Evolutionary conservation across 2,888 invertebrate genomes (phyloP), one percentile per base, ranked within the genome.

Genomic region (Aelia acuminata): DNA sequence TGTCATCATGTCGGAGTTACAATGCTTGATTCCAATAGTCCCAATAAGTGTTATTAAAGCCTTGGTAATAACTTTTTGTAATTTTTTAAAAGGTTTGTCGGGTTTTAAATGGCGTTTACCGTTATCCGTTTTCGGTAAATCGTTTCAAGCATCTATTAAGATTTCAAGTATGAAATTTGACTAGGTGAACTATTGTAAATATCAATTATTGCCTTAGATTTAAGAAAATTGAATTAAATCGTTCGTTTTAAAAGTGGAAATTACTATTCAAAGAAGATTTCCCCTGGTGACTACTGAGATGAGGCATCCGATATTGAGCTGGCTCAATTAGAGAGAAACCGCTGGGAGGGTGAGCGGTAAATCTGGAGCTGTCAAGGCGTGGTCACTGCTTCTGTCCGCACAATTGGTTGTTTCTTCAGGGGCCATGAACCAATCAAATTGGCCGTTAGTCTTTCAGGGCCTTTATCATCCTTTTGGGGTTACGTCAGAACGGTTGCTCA

Each of bases 341-440:
- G 13, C 4, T 0, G 80, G 1, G 11, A 43, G 43, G 43, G 80
- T 0, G 43, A 80, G 43, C 43, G 18, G 80, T 80, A 80, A 80
- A 80, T 80, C 80, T 80, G 80, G 13, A 80, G 18, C 43, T 80
- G 80, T n/a, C 43, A 80, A 39, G 80, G 80, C 43, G 80, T 47
- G 80, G 80, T 80, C 80, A 80, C 43, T 80, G 11, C 80, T 20
- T 11, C 80, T 80, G 80, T 47, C n/a, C 43, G n/a, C 39, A 80
- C 80, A 80, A 80, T 80, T 80, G 80, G 80, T 43, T 80, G n/a
- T 80, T 80, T 80, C 80, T 47, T 39, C 22, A 39, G 43, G 1
- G 47, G 43, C 43, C 22, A 22, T 80, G 43, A 43, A 80, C 80
- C 80, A 80, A 47, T 80, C 80, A 39, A 80, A 43, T 80, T 80